Evolutionary conservation across 2,113 vertebrate species (phyloP), one percentile per base, ranked within the genome.

Genomic region (Dendropsophus ebraccatus): DNA sequence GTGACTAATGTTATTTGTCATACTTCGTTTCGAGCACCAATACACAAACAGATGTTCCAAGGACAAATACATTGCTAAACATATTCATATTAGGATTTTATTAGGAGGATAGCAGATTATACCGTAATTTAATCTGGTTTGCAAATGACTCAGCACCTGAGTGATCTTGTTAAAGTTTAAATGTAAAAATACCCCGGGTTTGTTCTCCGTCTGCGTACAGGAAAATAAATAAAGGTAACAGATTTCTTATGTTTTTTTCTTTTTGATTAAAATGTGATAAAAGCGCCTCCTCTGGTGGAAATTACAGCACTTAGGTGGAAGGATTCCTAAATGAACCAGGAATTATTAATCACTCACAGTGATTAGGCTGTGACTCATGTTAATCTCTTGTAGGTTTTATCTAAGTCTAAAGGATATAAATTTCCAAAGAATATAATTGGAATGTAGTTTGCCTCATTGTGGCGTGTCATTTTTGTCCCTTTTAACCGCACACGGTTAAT

Each of bases 11-110:
- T 73, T 58, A 74, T 83, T 83, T 83, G 32, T 74, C 69, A 74
- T 83, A 74, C 49, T 83, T 83, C 4, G 82, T 73, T 83, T 74
- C 41, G 49, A 30, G 69, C 69, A 58, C 47, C 47, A 37, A 54
- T 58, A 41, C 82, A 58, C 50, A 83, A n/a, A 56, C 82, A 83
- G 69, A 83, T 83, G 82, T 74, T 83, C 67, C 16, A 67, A 83
- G 32, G 45, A 73, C 67, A 83, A 72, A 83, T 74, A 21, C 82
- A 74, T 54, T 72, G 65, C 81, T 82, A 82, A 82, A 45, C 47
- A 58, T 54, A 74, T 83, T 83, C 69, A 83, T 74, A 56, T 83
- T 82, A 37, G 81, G 45, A 72, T 82, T 82, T 37, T 35, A 82
- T 72, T 17, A 47, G n/a, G 32, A 52, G 13, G 25, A 47, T 60